Evolutionary conservation across 2,113 vertebrate species (phyloP), one percentile per base, ranked within the genome.

Genomic region (Oxygymnocypris stewartii): DNA sequence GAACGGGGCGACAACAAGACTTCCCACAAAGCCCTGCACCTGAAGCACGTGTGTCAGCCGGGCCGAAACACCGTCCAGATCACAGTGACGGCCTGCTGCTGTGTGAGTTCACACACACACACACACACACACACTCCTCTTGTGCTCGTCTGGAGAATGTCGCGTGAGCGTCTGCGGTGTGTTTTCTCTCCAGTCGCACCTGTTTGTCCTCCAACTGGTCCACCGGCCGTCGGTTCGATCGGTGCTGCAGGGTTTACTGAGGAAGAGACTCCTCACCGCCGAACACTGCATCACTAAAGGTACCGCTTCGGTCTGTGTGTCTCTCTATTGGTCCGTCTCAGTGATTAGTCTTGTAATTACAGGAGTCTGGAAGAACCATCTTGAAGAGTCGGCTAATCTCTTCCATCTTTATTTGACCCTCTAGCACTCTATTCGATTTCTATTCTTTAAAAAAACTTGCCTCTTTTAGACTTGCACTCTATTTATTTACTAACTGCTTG

Each of bases 21-120:
- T 31, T 98, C 97, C 88, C 97, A 99, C 93, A 99, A 99, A 94
- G 97, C 98, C 88, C 91, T 99, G 94, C 97, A 98, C 95, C 96
- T 99, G 89, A 99, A 99, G 92, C 97, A 98, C 0, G 97, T 99
- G 81, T 99, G 98, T 93, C 98, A 99, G 93, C 98, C 98, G 0
- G 98, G 98, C 87, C 96, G 98, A 76, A 99, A 99, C 95, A 99
- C 97, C 1, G 99, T 99, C 93, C 98, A 99, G 95, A 99, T 99
- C 89, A 99, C 98, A 2, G 98, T 99, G 92, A 98, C 97, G 1
- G 98, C 98, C 81, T 99, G 97, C 90, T 99, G 98, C 92, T 99
- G 98, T 25, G 98, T 99, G 92, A 98, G 97, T 98, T 90, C 14
- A 79, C 54, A 75, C 73, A 75, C 71, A 74, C 37, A 74, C 71